phyloP scores from a whole-genome alignment of 2,888 invertebrate species.

The Hyalella azteca region DNA sequence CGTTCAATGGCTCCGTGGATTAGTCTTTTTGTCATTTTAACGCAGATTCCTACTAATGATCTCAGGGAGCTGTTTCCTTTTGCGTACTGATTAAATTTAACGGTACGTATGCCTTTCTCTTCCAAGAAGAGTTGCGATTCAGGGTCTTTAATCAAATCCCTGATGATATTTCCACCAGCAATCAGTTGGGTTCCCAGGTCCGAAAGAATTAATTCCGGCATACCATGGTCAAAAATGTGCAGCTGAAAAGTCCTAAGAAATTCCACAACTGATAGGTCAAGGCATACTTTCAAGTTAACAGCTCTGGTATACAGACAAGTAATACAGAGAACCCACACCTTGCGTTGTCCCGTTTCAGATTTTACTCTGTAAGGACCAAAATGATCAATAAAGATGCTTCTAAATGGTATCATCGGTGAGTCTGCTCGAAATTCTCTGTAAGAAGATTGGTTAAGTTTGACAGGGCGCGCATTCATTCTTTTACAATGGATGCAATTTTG shows the following conservation, averaged over 20 bases:
- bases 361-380: not conserved
- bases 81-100: not conserved
- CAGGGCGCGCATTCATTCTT: constrained; percentile 9
- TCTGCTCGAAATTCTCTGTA: not conserved
- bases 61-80: no score
- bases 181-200: constrained; percentile 1
- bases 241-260: constrained; percentile 27
- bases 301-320: constrained; percentile 38
- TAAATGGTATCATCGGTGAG: not conserved
- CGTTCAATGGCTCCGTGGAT: no score
- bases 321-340: not conserved
- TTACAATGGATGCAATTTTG: not conserved
- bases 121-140: constrained; percentile 2
- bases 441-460: constrained; percentile 32
- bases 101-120: not conserved
- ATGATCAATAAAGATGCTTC: not conserved
- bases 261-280: not conserved
- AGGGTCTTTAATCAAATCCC: not conserved
- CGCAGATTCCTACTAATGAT: no score
- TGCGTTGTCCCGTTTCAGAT: not conserved
- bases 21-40: no score
- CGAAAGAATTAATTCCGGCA: not conserved
- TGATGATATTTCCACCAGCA: constrained; percentile 8
- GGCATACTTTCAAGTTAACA: constrained; percentile 27
- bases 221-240: not conserved